phyloP scores from a whole-genome alignment of 2,888 invertebrate species.

The Apodemia duryi region DNA sequence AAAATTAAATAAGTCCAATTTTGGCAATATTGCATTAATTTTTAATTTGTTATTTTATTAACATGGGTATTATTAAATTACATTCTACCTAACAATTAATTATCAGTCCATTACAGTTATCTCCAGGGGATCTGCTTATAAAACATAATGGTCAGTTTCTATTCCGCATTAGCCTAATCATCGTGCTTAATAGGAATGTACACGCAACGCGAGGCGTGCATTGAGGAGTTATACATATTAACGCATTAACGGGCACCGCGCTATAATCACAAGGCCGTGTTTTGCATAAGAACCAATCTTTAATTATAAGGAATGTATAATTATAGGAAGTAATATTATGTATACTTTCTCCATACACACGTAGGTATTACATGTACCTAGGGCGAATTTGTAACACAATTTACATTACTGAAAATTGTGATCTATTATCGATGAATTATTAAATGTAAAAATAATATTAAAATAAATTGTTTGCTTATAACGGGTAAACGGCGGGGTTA shows the following conservation, averaged over 20 bases:
- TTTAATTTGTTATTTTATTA: slow-evolving; percentile 20
- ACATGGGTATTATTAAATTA: slow-evolving; percentile 24
- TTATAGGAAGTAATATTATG: slow-evolving; percentile 9
- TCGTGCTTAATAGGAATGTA: slow-evolving; percentile 41
- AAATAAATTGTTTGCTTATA: no score
- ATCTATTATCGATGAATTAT: no score
- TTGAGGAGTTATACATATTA: slow-evolving; percentile 37
- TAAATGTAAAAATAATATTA: no score
- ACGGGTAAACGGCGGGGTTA: no score
- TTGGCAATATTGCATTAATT: no score
- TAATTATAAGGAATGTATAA: slow-evolving; percentile 2
- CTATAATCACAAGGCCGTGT: slow-evolving; percentile 12
- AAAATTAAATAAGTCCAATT: no score
- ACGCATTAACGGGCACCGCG: slow-evolving; percentile 35
- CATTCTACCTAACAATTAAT: slow-evolving; percentile 27
- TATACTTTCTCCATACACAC: neutral
- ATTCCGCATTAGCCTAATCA: slow-evolving; percentile 29
- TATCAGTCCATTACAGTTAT: slow-evolving; percentile 16
- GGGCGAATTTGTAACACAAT: no score
- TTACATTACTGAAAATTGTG: no score
- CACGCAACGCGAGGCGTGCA: slow-evolving; percentile 44
- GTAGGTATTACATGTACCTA: neutral
- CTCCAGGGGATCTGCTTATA: slow-evolving; percentile 19
- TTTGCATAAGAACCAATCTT: slow-evolving; percentile 4
- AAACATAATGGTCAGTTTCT: slow-evolving; percentile 28